Base-by-base conservation (phyloP, 1,140 invertebrate genomes). In the Bombus waltoni region DNA sequence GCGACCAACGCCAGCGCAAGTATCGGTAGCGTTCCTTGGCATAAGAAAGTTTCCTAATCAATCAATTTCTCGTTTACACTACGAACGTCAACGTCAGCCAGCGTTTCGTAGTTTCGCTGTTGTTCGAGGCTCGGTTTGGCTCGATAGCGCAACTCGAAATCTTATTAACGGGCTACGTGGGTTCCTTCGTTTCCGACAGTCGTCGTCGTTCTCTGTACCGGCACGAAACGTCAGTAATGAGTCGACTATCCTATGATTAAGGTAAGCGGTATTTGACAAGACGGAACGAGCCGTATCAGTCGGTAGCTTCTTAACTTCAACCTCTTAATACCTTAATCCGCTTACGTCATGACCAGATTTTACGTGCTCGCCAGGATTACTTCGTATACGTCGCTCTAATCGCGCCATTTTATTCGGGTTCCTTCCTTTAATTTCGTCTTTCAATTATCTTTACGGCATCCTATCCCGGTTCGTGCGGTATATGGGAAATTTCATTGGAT, bases 291-390 rank as follows among this genome's bases (percentile, higher is more conserved):
- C 44, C 68, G 83, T 81, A 85, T 81, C 78, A 74, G 87, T 89
- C 72, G 88, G 80, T 89, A 89, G 85, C 88, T 89, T 89, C 84
- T 89, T 88, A 87, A 89, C 88, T 89, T 89, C 87, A 89, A 85
- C 84, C 78, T 86, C 76, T 87, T 89, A 89, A 89, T 81, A 86
- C 80, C 84, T 87, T 89, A 89, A 89, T 89, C 88, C 87, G 84
- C 88, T 89, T 89, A 89, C 87, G 88, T 89, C 88, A 83, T 75
- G 88, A 83, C 62, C 88, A 89, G 88, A 89, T 88, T 89, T 86
- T 82, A 88, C 88, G 88, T 82, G 81, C 81, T 84, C 85, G 44
- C 75, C 83, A 59, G 84, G 85, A 89, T 89, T 89, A 89, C 78
- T 57, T 71, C 76, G 78, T 86, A 89, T 73, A 87, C 72, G 76